phyloP scores from a whole-genome alignment of 2,113 vertebrate genomes.

The Tringa solitaria region DNA sequence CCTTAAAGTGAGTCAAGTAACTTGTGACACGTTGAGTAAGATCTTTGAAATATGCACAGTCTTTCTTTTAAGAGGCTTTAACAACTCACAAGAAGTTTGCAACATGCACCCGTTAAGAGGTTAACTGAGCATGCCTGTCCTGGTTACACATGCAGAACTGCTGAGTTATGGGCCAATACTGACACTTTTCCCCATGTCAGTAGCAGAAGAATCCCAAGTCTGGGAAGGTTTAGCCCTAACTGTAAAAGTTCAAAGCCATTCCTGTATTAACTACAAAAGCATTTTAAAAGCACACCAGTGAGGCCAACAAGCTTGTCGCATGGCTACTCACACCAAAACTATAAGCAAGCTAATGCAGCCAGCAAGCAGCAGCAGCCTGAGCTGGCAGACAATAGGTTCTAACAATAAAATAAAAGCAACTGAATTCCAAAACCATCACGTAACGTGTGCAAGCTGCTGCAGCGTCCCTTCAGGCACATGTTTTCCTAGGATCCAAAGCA shows the following conservation, averaged over 20 bases:
- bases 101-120: slow-evolving; percentile 15
- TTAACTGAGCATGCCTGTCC: slow-evolving; percentile 64
- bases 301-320: background rate
- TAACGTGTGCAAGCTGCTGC: background rate
- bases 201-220: background rate
- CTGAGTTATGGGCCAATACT: background rate
- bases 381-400: background rate
- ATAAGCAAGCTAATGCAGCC: background rate
- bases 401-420: background rate
- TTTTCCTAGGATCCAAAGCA: background rate
- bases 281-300: background rate
- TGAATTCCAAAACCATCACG: background rate
- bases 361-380: slow-evolving; percentile 28
- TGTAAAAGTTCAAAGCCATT: background rate
- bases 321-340: background rate
- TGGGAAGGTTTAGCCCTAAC: background rate
- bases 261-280: background rate
- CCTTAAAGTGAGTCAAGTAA: background rate
- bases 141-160: background rate
- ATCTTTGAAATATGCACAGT: background rate
- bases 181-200: background rate
- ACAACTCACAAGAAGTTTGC: slow-evolving; percentile 37
- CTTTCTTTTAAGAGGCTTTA: slow-evolving; percentile 1
- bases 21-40: background rate
- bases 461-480: background rate